Conservation (phyloP, 2,797 vertebrate species). For the Merluccius polli region DNA sequence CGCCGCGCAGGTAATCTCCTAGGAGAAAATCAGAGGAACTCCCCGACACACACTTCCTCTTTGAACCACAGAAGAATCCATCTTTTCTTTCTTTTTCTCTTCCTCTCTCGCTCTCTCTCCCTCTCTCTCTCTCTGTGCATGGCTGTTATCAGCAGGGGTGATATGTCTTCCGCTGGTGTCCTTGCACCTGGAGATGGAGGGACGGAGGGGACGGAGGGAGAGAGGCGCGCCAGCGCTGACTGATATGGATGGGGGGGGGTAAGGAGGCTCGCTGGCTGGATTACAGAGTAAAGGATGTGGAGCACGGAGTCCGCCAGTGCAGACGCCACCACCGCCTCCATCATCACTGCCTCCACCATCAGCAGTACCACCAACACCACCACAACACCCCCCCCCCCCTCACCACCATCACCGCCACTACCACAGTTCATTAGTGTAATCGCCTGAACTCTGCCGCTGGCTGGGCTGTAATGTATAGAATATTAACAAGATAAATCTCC, state of each 20-base stretch:
- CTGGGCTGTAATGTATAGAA: constrained; percentile 61
- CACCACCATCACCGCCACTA: not conserved
- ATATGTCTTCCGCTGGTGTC: constrained; percentile 67
- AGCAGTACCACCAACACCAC: not conserved
- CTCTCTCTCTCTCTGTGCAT: constrained; percentile 40
- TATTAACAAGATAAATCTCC: constrained; percentile 62
- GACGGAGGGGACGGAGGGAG: not conserved
- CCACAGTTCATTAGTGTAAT: constrained; percentile 67
- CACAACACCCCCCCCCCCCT: not conserved
- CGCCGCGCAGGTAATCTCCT: constrained; percentile 67
- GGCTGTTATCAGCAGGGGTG: constrained; percentile 57
- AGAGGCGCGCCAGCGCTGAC: constrained; percentile 47
- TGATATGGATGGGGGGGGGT: constrained; percentile 46
- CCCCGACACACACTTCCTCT: constrained; percentile 53
- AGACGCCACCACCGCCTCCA: not conserved
- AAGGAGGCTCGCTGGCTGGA: constrained; percentile 47
- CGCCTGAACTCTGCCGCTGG: constrained; percentile 63
- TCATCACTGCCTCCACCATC: not conserved
- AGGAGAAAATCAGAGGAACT: constrained; percentile 65
- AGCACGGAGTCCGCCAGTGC: too few relatives aligned
- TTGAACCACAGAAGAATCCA: constrained; percentile 62
- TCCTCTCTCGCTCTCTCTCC: not conserved
- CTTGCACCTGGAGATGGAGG: constrained; percentile 50
- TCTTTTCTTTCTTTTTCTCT: constrained; percentile 22
- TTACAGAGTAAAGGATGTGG: constrained; percentile 59